phyloP scores from a whole-genome alignment of 2,888 invertebrate genomes.

The Pediacus dermestoides region DNA sequence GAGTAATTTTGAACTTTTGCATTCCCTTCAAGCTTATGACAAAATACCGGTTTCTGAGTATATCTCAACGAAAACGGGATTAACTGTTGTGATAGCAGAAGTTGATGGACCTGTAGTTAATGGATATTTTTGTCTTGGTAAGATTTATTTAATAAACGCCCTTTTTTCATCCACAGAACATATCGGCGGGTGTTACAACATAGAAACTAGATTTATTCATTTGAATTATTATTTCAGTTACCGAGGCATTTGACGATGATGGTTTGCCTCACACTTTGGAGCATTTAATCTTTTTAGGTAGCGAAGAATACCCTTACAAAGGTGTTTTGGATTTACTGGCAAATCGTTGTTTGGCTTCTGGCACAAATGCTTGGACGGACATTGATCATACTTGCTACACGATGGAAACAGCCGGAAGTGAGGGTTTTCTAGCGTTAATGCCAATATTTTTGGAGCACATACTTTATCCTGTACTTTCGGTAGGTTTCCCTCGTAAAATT shows the following conservation, averaged over 20 bases:
- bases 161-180: constrained; percentile 6
- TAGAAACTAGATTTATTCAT: background rate
- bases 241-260: constrained; percentile 88
- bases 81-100: constrained; percentile 78
- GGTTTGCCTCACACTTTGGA: constrained; percentile 91
- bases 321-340: constrained; percentile 85
- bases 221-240: constrained; percentile 58
- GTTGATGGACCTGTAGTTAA: constrained; percentile 89
- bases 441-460: constrained; percentile 91
- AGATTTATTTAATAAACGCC: constrained; percentile 38
- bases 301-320: constrained; percentile 84
- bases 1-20: constrained; percentile 55
- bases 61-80: constrained; percentile 71
- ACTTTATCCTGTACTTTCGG: constrained; percentile 75
- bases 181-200: too few relatives aligned
- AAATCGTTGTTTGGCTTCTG: constrained; percentile 84
- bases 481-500: constrained; percentile 37
- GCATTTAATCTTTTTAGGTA: constrained; percentile 87
- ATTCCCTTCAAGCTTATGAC: constrained; percentile 65
- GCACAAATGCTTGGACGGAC: constrained; percentile 89
- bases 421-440: constrained; percentile 83
- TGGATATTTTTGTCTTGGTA: constrained; percentile 84
- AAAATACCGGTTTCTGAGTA: constrained; percentile 77
- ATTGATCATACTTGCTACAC: constrained; percentile 88
- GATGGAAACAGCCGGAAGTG: constrained; percentile 79